Evolutionary conservation across 1,140 invertebrate species (phyloP), one percentile per base, ranked within the genome.

Genomic region (Halictus rubicundus): DNA sequence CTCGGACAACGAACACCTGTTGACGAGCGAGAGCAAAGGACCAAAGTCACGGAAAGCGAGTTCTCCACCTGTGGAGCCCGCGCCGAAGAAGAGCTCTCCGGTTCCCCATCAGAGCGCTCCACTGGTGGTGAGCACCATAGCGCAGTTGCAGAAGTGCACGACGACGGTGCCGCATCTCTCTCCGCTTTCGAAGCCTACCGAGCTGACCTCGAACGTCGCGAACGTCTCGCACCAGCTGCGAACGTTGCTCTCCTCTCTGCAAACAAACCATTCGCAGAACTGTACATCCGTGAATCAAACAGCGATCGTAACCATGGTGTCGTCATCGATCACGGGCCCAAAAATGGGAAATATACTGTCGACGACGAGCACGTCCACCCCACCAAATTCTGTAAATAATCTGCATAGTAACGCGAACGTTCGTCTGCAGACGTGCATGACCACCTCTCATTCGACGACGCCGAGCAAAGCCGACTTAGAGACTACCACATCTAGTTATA

Each of bases 171-270:
- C 95, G 4, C 95, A 96, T 88, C 89, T 96, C 8, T 96, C 95
- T 0, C 96, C 96, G 0, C 83, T 96, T 2, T 96, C 95, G 0
- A 95, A 96, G 89, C 95, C 96, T 0, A 94, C 95, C 0, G 95
- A 96, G 83, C 90, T 96, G 21, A 96, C 95, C 7, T 95, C 95
- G 2, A 96, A 96, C 75, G 95, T 96, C 83, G 95, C 94, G 0
- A 96, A 95, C 85, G 95, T 95, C 0, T 95, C 95, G 3, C 95
- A 96, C 88, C 96, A 96, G 84, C 80, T 96, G 57, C 90, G 95
- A 19, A 95, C 88, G 14, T 78, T 93, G 16, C 60, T 93, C 1
- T 93, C 92, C 0, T 93, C 92, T 5, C 64, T 93, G 37, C 91
- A 93, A 37, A 87, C 88, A 0, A 93, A 91, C 76, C 84, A 92